A percentile compares a stretch with the other conserved stretches of the same genome.
These are phyloP conservation scores for Choreutis nemorana DNA, from an alignment of 2,888 invertebrate species.

Conservation along the genomic window DNA sequence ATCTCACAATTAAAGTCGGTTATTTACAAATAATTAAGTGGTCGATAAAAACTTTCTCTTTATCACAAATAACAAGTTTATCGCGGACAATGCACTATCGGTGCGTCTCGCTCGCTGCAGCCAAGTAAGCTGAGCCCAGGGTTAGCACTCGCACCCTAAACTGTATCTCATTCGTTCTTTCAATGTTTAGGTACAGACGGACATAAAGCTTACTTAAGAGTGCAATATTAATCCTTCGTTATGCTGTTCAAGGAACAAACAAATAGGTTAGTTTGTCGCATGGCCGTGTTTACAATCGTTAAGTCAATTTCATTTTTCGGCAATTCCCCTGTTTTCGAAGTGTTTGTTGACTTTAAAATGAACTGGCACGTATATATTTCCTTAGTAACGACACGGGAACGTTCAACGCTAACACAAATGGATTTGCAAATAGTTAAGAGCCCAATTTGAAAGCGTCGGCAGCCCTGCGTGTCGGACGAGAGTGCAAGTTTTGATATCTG, in stretches of 20 bases:
- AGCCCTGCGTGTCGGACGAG: constrained; percentile 39
- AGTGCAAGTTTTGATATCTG: constrained; percentile 46
- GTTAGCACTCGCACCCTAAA: constrained; percentile 11
- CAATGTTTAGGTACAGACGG: constrained; percentile 2
- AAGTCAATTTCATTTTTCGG: no score
- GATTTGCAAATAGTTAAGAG: no score
- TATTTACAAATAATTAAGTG: constrained; percentile 47
- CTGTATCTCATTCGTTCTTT: neutral
- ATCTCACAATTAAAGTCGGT: constrained; percentile 26
- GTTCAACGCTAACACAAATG: no score
- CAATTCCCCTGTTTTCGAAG: no score
- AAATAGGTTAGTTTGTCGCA: no score
- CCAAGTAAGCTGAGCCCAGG: constrained; percentile 21
- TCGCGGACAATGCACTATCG: constrained; percentile 62
- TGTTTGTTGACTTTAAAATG: no score
- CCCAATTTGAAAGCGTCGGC: no score
- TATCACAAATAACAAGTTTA: constrained; percentile 57
- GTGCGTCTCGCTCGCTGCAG: constrained; percentile 26
- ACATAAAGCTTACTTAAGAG: neutral
- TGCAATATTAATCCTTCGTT: no score
- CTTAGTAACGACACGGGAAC: no score
- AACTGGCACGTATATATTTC: no score
- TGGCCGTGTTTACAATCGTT: no score
- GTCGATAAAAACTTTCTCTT: constrained; percentile 45
- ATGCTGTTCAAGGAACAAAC: no score